Percentiles rank a stretch among this genome's conserved stretches.
Conservation (phyloP, 2,797 vertebrate genomes). For the Agapornis canus region DNA sequence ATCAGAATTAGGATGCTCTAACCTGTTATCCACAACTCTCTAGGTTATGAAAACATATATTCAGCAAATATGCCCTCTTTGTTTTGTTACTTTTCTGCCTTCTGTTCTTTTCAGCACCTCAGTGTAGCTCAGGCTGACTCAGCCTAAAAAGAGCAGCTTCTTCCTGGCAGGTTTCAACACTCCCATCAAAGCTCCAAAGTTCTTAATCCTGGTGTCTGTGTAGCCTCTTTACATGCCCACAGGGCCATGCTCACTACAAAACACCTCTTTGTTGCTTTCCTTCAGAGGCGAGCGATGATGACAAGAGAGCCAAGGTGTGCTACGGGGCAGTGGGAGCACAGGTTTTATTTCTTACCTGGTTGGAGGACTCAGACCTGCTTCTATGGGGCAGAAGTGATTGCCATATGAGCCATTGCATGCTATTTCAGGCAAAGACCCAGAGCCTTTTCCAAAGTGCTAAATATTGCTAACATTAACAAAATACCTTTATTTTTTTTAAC, state of each 20-base stretch:
- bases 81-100: neutral
- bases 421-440: neutral
- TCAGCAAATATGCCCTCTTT: neutral
- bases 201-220: neutral
- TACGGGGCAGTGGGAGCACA: neutral
- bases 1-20: neutral
- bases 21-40: neutral
- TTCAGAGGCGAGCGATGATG: neutral
- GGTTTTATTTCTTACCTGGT: neutral
- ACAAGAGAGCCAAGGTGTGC: neutral
- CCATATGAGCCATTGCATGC: neutral
- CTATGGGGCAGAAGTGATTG: neutral
- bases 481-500: neutral
- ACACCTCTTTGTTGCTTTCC: neutral
- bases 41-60: conserved; percentile 10
- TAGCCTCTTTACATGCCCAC: neutral
- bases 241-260: neutral
- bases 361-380: neutral
- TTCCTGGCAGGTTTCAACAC: neutral
- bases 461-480: neutral
- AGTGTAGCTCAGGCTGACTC: neutral
- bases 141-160: neutral
- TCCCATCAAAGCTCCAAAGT: neutral
- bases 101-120: neutral
- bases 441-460: neutral